Evolutionary conservation across 2,113 vertebrate species (phyloP).

Genomic region (Callipepla californica): DNA sequence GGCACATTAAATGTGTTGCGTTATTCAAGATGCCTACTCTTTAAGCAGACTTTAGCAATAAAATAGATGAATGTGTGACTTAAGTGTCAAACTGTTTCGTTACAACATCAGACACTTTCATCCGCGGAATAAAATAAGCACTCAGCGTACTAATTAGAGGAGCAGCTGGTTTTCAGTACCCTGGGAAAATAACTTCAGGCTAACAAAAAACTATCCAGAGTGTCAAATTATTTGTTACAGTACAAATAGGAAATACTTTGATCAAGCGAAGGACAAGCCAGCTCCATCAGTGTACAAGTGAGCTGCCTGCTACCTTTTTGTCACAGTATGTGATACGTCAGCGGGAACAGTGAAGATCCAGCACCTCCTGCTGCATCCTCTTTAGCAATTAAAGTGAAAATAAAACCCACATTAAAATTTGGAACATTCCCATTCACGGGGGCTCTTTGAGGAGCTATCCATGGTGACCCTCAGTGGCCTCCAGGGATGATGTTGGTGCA

Average conservation of each 20-base stretch:
- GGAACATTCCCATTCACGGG: neutral
- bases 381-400: neutral
- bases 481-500: neutral
- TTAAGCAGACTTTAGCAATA: constrained; percentile 1
- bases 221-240: constrained; percentile 22
- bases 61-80: constrained; percentile 60
- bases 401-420: neutral
- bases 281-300: neutral
- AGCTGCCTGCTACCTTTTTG: neutral
- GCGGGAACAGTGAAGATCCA: neutral
- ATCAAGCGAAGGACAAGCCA: neutral
- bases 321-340: neutral
- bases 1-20: constrained; percentile 40
- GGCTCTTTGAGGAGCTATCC: neutral
- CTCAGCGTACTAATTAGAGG: constrained; percentile 55
- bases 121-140: constrained; percentile 55
- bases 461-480: accelerated
- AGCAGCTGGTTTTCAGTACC: constrained; percentile 51
- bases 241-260: constrained; percentile 4
- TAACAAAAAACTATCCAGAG: neutral
- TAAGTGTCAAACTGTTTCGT: constrained; percentile 25
- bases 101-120: constrained; percentile 45
- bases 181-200: constrained; percentile 52
- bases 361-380: neutral
- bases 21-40: constrained; percentile 2